Base-by-base conservation (phyloP, 2,888 invertebrate genomes). In the Norana najaformis region DNA sequence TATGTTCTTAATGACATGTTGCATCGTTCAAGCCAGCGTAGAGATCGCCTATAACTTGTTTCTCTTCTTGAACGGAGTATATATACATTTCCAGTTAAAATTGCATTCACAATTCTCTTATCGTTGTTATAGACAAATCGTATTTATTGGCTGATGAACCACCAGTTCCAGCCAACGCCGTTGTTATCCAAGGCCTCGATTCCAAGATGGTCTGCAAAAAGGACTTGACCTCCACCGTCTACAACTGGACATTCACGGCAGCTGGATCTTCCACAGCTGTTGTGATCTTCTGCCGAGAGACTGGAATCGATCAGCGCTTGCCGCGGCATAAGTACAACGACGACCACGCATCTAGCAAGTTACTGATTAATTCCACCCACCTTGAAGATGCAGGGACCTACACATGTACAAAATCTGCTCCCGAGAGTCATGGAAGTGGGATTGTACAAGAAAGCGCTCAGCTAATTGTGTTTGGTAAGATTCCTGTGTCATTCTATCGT, bases 371-470 rank as follows among this genome's bases (percentile, higher is more conserved):
- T n/a, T 8, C 69, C 30, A 69, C 30, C 11, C 69, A n/a, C 11
- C 30, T n/a, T 69, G 69, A 69, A 69, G n/a, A 69, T n/a, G 69
- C 69, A n/a, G 69, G 69, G 69, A 69, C 69, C 69, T 69, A 69
- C n/a, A 69, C 69, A 8, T 69, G 69, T n/a, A n/a, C n/a, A 30
- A 69, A n/a, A 69, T n/a, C 69, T 30, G n/a, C 3, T n/a, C 69
- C 69, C n/a, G 30, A 0, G 3, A 11, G 69, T 69, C 4, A 1
- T 5, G 13, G n/a, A 5, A 16, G 8, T 8, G 69, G 69, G n/a
- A n/a, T 69, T n/a, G 69, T 69, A 69, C 30, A n/a, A 69, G 69
- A 69, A n/a, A 69, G 69, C 69, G 69, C 69, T 69, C 69, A 69
- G 69, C 69, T 69, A 69, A 69, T 69, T 69, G 69, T 69, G n/a